These are phyloP conservation scores for Chaetodon trifascialis DNA, from an alignment of 2,113 vertebrate genomes.

Conservation along the genomic window DNA sequence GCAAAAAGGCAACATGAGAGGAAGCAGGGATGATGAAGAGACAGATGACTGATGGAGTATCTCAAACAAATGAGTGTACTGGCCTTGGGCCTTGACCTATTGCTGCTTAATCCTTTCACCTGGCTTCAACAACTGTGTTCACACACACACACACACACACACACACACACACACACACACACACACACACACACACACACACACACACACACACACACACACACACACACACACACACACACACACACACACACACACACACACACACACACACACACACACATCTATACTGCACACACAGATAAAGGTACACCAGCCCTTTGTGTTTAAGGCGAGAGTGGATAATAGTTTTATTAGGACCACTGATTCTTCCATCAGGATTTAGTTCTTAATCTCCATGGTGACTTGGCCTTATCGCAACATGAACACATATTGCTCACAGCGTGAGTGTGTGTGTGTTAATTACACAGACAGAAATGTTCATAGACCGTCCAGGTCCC, in stretches of 20 bases:
- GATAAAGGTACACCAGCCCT: conserved; percentile 23
- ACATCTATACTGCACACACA: neutral
- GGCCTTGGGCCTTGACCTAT: conserved; percentile 53
- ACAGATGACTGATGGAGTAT: conserved; percentile 58
- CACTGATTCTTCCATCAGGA: conserved; percentile 38
- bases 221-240: neutral
- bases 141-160: neutral
- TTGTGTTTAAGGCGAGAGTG: conserved; percentile 19
- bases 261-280: neutral
- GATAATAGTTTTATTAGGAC: conserved; percentile 56
- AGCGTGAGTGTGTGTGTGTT: conserved; percentile 41
- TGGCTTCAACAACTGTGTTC: conserved; percentile 33
- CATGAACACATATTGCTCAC: conserved; percentile 30
- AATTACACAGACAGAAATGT: conserved; percentile 68
- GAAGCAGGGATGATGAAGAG: conserved; percentile 33
- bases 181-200: conserved; percentile 4
- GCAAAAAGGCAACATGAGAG: conserved; percentile 52
- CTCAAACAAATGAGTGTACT: conserved; percentile 12
- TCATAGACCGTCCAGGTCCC: conserved; percentile 60
- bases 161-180: too few relatives aligned
- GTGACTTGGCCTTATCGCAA: conserved; percentile 14
- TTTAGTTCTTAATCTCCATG: conserved; percentile 43
- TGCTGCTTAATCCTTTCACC: conserved; percentile 57
- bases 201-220: neutral
- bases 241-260: neutral